Base-by-base conservation (phyloP, 2,888 invertebrate genomes). In the Chrysopilus asiliformis region DNA sequence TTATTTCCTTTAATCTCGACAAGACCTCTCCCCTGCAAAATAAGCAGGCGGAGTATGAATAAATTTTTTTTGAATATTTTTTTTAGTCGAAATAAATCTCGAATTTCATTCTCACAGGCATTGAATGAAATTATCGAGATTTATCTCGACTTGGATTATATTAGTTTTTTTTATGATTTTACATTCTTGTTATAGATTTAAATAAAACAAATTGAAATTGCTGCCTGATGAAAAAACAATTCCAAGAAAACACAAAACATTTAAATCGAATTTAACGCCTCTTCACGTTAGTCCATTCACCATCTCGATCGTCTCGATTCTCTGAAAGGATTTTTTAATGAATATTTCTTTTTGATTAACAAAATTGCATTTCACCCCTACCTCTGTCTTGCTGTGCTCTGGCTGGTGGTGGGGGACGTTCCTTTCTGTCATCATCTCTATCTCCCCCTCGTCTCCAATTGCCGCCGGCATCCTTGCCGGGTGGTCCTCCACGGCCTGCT, bases 281-380 rank as follows among this genome's bases (percentile, higher is more conserved):
- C 39, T 68, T 68, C 32, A 72, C 74, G 37, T 64, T 65, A 32
- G 71, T 71, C 74, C 74, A 74, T 41, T 71, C 71, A 13, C 69
- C 72, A 43, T 68, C 71, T 46, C 72, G 72, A 1, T 64, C 55
- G 33, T 68, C 55, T 39, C 41, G 41, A 26, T 60, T 71, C 49
- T 69, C 71, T 45, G 63, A 59, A 63, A 61, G 12, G 10, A 16
- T 8, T 22, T 22, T 22, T 8, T 22, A 22, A 22, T 8, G 10
- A 8, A 10, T 22, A 10, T 7, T 22, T 22, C 7, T 8, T 22
- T 22, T 22, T 22, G 10, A 32, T 10, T 27, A 17, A 29, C 17
- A 4, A 5, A 38, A 20, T 8, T n/a, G 22, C 7, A 22, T 56
- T 58, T 61, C 42, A 67, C 67, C 2, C 68, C 70, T 3, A 69